Conservation (phyloP, 1,140 invertebrate species). For the Ceratoteleas bidentatus region DNA sequence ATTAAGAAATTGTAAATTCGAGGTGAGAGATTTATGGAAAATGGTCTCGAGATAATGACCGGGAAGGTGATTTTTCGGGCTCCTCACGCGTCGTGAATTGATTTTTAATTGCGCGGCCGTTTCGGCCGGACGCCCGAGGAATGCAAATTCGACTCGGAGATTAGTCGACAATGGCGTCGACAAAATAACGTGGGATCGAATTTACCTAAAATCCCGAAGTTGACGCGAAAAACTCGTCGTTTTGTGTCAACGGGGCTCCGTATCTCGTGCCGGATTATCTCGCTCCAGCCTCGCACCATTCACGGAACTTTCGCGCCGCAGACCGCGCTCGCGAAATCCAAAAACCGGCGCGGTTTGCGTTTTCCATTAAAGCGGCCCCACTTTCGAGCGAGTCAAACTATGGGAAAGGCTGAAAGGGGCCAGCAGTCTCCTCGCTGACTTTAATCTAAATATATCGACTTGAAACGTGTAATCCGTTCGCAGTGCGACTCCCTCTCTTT, state of each 20-base stretch:
- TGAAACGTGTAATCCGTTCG: constrained; percentile 30
- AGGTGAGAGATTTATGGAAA: constrained; percentile 32
- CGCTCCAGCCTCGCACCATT: too few species aligned
- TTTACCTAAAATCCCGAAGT: too few species aligned
- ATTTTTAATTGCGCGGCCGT: neutral
- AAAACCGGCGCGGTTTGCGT: too few species aligned
- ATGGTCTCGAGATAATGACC: constrained; percentile 10
- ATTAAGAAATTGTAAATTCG: constrained; percentile 19
- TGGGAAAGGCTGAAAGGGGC: neutral
- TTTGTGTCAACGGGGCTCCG: too few species aligned
- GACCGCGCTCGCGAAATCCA: too few species aligned
- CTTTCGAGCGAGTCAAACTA: constrained; percentile 12
- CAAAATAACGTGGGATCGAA: too few species aligned
- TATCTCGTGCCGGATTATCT: too few species aligned
- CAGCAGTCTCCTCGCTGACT: constrained; percentile 19
- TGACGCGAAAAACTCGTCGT: too few species aligned
- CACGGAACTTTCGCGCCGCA: too few species aligned
- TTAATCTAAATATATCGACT: constrained; percentile 54
- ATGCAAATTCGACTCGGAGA: too few species aligned
- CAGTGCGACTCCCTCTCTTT: constrained; percentile 24
- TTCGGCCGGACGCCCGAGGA: too few species aligned
- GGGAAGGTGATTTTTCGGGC: neutral
- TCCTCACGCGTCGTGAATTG: neutral
- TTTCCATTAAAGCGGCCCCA: constrained; percentile 1
- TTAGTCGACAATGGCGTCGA: too few species aligned